Conservation (phyloP, 2,797 vertebrate species). For the Moxostoma hubbsi region DNA sequence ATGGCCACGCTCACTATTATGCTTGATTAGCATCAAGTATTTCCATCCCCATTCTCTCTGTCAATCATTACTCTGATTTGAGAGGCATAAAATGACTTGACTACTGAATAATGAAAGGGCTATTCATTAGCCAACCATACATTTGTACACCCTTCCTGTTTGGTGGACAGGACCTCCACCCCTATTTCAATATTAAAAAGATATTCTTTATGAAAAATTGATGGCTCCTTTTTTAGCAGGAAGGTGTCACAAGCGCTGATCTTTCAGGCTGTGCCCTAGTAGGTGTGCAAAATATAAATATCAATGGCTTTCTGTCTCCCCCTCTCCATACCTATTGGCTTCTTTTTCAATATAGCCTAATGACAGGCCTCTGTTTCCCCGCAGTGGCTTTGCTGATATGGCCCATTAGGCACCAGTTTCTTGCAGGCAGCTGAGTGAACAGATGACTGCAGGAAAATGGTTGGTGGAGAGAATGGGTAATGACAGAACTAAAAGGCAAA, state of each 20-base stretch:
- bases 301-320: conserved; percentile 54
- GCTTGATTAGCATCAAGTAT: conserved; percentile 42
- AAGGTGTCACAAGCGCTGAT: conserved; percentile 18
- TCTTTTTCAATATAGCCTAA: conserved; percentile 63
- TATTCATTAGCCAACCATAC: conserved; percentile 46
- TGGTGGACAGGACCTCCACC: neutral
- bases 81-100: conserved; percentile 35
- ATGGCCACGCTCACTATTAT: conserved; percentile 32
- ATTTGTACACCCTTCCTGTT: conserved; percentile 27
- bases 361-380: conserved; percentile 69
- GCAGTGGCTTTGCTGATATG: conserved; percentile 70
- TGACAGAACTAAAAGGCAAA: conserved; percentile 70
- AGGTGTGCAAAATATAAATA: conserved; percentile 43
- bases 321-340: conserved; percentile 49
- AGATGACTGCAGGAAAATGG: conserved; percentile 71
- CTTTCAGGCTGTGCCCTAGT: conserved; percentile 20
- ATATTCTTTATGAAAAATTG: conserved; percentile 60
- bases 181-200: conserved; percentile 23
- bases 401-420: conserved; percentile 76
- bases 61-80: conserved; percentile 46
- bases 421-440: conserved; percentile 67
- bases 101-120: conserved; percentile 57
- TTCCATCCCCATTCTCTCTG: conserved; percentile 35
- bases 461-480: conserved; percentile 45
- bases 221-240: conserved; percentile 40